Evolutionary conservation across 1,140 invertebrate species (phyloP).

Genomic region (Drosophila willistoni): DNA sequence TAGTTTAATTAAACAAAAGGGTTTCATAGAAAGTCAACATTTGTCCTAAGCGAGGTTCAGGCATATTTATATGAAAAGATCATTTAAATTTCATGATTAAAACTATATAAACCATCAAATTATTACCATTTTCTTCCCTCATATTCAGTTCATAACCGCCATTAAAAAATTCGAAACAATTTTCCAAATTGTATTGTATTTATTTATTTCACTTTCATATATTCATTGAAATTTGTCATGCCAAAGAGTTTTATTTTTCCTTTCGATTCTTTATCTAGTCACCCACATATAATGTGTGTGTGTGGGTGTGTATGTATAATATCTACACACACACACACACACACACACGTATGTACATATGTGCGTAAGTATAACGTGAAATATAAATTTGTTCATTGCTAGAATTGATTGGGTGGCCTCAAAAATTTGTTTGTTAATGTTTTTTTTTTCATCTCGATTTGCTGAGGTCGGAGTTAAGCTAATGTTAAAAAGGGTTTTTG

Average conservation of each 20-base stretch:
- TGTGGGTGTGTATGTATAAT: not conserved
- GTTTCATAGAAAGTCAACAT: too few relatives aligned
- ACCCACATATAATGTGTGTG: not conserved
- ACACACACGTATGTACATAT: conserved; percentile 25
- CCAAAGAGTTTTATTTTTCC: conserved; percentile 38
- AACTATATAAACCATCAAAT: too few relatives aligned
- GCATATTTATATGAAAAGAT: too few relatives aligned
- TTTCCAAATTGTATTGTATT: conserved; percentile 50
- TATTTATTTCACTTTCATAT: conserved; percentile 59
- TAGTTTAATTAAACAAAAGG: too few relatives aligned
- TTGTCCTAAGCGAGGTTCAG: too few relatives aligned
- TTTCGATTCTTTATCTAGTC: conserved; percentile 54
- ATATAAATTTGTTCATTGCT: conserved; percentile 72
- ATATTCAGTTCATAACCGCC: too few relatives aligned
- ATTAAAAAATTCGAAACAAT: not conserved
- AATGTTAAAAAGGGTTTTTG: conserved; percentile 53
- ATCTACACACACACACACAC: not conserved
- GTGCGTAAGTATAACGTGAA: conserved; percentile 62
- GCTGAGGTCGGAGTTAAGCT: conserved; percentile 54
- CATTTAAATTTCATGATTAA: too few relatives aligned
- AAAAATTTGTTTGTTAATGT: conserved; percentile 29
- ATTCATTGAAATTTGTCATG: conserved; percentile 56
- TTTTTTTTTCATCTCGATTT: conserved; percentile 18
- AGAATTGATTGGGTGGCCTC: conserved; percentile 60
- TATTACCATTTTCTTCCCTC: too few relatives aligned